Base-by-base conservation (phyloP, 1,140 invertebrate genomes). In the Drosophila prosaltans region DNA sequence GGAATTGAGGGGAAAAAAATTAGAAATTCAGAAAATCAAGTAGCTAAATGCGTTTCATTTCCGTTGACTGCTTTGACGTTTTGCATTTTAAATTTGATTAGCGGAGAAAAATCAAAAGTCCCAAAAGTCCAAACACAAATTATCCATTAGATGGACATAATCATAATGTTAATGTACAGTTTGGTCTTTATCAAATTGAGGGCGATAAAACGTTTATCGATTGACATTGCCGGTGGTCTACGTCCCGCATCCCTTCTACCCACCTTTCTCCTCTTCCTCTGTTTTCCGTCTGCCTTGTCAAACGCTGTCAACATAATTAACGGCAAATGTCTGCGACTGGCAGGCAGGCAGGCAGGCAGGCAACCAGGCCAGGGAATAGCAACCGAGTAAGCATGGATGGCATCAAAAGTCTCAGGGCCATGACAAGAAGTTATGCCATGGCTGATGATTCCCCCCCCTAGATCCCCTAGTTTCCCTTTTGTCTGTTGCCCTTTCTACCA, bases 231-330 rank as follows among this genome's bases (percentile, higher is more conserved):
- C 70, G 83, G 82, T 88, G 83, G 82, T 80, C 82, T 10, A 28
- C 8, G 21, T 9, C 8, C 10, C 24, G 26, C 26, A 21, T 9
- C 21, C 65, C 24, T n/a, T 57, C 28, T 30, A 32, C 10, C 24
- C 21, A 2, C 3, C 28, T 54, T 55, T 30, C 16, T 41, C 40
- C 28, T 55, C 36, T 24, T 41, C 40, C 28, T 67, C 43, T 30
- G 32, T 24, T 45, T 51, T 21, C 40, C 41, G n/a, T 26, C 2
- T 63, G 8, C 28, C 62, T 30, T 65, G 72, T 48, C 48, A 66
- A 82, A 76, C 57, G 82, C 82, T 86, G 83, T 74, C 82, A 88
- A 88, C 80, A 83, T 88, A 86, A 86, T 86, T 86, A 86, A 86
- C 82, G 82, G 83, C 72, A 80, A 85, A 86, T 72, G 82, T 65